Conservation (phyloP, 1,140 invertebrate genomes). For the Drosophila arizonae region DNA sequence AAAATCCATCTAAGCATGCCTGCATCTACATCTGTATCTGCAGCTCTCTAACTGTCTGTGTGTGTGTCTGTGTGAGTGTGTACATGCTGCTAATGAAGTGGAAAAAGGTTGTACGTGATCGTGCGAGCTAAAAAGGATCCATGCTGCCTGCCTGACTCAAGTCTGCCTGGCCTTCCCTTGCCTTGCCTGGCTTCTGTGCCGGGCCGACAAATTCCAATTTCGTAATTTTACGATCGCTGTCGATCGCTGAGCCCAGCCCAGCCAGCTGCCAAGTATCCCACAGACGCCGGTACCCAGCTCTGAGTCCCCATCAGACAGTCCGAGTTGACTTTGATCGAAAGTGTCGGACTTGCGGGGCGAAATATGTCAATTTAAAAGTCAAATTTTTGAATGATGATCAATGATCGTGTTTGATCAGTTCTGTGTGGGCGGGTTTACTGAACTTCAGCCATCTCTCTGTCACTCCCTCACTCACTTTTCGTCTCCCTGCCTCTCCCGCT, state of each 20-base stretch:
- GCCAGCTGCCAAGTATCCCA: slow-evolving; percentile 47
- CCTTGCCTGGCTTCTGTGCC: slow-evolving; percentile 14
- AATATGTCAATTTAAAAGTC: slow-evolving; percentile 50
- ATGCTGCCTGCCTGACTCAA: slow-evolving; percentile 15
- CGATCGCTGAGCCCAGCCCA: slow-evolving; percentile 7
- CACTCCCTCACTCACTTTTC: slow-evolving; percentile 4
- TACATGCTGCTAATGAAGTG: slow-evolving; percentile 63
- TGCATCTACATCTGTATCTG: background rate
- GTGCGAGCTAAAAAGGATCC: slow-evolving; percentile 49
- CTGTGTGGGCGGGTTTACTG: slow-evolving; percentile 50
- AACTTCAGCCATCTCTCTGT: slow-evolving; percentile 9
- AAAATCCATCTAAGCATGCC: background rate
- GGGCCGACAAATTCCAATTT: slow-evolving; percentile 40
- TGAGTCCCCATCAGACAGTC: slow-evolving; percentile 14
- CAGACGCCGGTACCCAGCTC: background rate
- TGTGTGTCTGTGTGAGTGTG: slow-evolving; percentile 27
- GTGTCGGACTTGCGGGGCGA: slow-evolving; percentile 35
- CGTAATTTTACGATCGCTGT: slow-evolving; percentile 55
- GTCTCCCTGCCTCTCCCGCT: slow-evolving; percentile 14
- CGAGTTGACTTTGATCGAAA: slow-evolving; percentile 60
- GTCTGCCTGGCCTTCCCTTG: background rate
- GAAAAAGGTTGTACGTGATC: slow-evolving; percentile 47
- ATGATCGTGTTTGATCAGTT: slow-evolving; percentile 26
- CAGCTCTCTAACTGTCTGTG: slow-evolving; percentile 12
- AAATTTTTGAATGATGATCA: slow-evolving; percentile 58